Percentiles rank a stretch among this genome's conserved stretches.
phyloP scores from a whole-genome alignment of 2,113 vertebrate species.

The Cathartes aura region DNA sequence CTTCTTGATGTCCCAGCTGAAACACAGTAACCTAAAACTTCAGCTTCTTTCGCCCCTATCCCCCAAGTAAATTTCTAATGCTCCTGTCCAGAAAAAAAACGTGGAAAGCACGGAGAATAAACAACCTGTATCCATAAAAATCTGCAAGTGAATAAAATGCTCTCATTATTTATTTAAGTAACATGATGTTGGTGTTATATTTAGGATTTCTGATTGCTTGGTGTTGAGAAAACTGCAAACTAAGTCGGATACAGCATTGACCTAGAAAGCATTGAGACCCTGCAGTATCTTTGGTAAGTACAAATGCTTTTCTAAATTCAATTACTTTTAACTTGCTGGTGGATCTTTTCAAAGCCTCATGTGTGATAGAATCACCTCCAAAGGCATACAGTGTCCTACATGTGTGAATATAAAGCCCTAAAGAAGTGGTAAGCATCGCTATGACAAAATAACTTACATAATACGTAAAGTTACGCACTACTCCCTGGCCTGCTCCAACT shows the following conservation, averaged over 20 bases:
- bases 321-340: not conserved
- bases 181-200: not conserved
- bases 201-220: not conserved
- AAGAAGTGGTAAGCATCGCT: not conserved
- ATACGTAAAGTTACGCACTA: not conserved
- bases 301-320: not conserved
- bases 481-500: not conserved
- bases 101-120: not conserved
- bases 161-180: not conserved
- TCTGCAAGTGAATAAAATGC: not conserved
- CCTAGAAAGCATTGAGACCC: not conserved
- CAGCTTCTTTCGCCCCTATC: not conserved
- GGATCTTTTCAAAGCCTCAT: not conserved
- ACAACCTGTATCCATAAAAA: not conserved
- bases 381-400: not conserved
- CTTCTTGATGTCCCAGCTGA: not conserved
- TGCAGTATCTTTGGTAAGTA: not conserved
- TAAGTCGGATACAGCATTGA: not conserved
- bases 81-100: not conserved
- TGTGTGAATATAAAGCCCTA: not conserved
- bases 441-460: not conserved
- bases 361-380: not conserved
- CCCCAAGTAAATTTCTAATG: not conserved
- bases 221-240: not conserved
- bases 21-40: not conserved